Evolutionary conservation across 2,797 vertebrate genomes (phyloP).

Genomic region (Limosa lapponica): DNA sequence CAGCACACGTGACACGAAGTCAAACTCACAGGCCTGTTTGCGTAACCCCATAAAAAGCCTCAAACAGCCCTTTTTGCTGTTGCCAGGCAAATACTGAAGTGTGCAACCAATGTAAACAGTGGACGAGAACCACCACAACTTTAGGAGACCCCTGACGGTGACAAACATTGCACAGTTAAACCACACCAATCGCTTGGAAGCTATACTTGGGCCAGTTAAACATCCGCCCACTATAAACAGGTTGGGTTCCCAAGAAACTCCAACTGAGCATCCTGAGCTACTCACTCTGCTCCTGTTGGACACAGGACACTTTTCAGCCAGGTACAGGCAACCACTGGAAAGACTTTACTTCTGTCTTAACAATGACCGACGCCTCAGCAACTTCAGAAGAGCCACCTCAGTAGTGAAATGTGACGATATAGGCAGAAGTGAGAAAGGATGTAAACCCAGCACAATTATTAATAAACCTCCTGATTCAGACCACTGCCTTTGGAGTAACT

Average conservation of each 20-base stretch:
- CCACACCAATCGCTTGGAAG: neutral
- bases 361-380: neutral
- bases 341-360: neutral
- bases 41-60: neutral
- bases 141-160: neutral
- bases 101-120: neutral
- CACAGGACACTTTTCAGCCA: neutral
- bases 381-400: neutral
- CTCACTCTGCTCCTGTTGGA: neutral
- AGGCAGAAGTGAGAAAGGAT: neutral
- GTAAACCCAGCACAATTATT: neutral
- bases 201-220: fast-evolving
- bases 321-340: neutral
- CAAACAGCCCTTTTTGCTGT: neutral
- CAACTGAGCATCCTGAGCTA: neutral
- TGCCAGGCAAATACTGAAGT: neutral
- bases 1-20: fast-evolving
- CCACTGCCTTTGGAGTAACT: neutral
- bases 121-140: neutral
- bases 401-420: neutral
- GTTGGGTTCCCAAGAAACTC: neutral
- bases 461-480: neutral
- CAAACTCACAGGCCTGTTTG: neutral
- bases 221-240: fast-evolving
- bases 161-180: neutral